Conservation (phyloP, 2,113 vertebrate genomes). For the Panthera uncia region DNA sequence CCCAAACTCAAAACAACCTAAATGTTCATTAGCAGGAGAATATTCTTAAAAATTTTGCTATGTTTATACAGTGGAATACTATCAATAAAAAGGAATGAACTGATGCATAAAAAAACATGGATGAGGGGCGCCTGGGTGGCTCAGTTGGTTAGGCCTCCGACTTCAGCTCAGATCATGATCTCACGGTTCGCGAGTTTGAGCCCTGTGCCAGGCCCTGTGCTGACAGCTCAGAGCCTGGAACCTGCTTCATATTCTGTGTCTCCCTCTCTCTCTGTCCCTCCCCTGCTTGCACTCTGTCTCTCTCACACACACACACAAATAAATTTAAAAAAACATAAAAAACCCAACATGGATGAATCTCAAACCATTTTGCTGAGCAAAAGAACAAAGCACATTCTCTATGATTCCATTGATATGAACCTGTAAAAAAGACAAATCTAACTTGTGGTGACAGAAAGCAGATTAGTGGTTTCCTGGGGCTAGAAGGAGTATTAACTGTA, state of each 20-base stretch:
- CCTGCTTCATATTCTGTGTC: not conserved
- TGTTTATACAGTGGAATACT: not conserved
- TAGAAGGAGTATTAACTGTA: not conserved
- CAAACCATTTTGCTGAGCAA: slow-evolving; percentile 33
- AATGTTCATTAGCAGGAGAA: not conserved
- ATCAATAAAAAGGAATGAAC: no score
- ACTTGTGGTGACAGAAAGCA: not conserved
- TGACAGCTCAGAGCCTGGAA: not conserved
- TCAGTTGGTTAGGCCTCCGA: not conserved
- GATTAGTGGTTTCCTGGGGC: not conserved
- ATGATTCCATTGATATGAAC: slow-evolving; percentile 4
- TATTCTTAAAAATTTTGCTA: not conserved
- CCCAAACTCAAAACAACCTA: not conserved
- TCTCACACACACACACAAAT: no score
- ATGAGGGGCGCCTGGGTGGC: not conserved
- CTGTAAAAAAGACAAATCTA: slow-evolving; percentile 8
- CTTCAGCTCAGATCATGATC: not conserved
- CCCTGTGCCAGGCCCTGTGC: not conserved
- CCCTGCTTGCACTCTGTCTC: no score
- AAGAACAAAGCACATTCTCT: not conserved
- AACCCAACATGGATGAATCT: not conserved
- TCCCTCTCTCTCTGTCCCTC: not conserved
- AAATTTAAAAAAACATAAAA: no score
- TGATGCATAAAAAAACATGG: no score
- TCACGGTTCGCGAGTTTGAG: not conserved